A percentile compares a stretch with the other conserved stretches of the same genome.
Conservation (phyloP, 2,888 invertebrate species). For the Microctonus hyperodae region DNA sequence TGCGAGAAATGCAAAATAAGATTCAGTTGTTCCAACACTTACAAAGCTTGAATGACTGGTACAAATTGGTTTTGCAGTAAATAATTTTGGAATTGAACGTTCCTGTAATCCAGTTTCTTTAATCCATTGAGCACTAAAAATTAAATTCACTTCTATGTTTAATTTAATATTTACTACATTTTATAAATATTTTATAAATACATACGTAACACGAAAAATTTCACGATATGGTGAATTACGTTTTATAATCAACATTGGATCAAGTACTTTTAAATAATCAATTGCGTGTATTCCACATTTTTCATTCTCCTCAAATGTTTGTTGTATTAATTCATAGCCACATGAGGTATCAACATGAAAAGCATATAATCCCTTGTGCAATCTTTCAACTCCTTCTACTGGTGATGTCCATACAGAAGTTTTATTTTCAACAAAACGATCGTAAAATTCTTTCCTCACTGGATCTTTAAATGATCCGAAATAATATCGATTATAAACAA, state of each 20-base stretch:
- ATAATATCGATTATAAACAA: constrained; percentile 73
- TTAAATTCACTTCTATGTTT: background rate
- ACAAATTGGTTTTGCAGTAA: constrained; percentile 70
- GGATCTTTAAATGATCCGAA: constrained; percentile 73
- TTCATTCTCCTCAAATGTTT: constrained; percentile 73
- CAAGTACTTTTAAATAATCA: constrained; percentile 54
- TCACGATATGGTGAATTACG: constrained; percentile 60
- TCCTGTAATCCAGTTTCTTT: constrained; percentile 69
- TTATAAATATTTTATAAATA: background rate
- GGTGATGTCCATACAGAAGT: constrained; percentile 68
- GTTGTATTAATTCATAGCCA: constrained; percentile 72
- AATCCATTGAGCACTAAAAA: constrained; percentile 63
- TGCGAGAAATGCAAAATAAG: constrained; percentile 66
- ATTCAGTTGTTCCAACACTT: constrained; percentile 69
- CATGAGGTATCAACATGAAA: constrained; percentile 74
- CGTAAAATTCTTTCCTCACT: constrained; percentile 69
- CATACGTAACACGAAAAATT: constrained; percentile 58
- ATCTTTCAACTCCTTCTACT: constrained; percentile 69
- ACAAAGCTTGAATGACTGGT: constrained; percentile 68
- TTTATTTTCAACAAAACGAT: constrained; percentile 70
- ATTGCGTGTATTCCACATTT: constrained; percentile 77
- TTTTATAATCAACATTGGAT: constrained; percentile 53
- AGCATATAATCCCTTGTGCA: constrained; percentile 71
- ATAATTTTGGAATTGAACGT: constrained; percentile 67
- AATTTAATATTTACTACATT: background rate